These are phyloP conservation scores for Caenorhabditis sp. DNA, from an alignment of 2,888 invertebrate genomes.

Conservation along the genomic window DNA sequence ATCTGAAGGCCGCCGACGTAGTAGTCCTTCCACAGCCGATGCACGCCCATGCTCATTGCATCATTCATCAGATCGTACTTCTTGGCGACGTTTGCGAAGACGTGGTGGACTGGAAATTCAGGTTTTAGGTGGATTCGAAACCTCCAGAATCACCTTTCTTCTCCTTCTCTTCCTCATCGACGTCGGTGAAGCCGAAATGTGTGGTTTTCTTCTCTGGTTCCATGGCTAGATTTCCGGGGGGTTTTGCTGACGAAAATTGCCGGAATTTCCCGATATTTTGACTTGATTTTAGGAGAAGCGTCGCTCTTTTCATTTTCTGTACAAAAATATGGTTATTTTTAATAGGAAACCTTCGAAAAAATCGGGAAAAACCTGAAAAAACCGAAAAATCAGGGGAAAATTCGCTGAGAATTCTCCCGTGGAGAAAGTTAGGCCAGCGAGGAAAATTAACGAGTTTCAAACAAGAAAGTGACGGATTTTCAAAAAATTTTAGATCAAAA, in stretches of 20 bases:
- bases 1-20: slow-evolving; percentile 91
- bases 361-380: not conserved
- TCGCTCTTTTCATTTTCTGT: slow-evolving; percentile 54
- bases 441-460: not conserved
- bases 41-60: slow-evolving; percentile 95
- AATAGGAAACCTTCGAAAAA: not conserved
- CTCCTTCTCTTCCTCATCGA: slow-evolving; percentile 79
- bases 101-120: slow-evolving; percentile 88
- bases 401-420: not conserved
- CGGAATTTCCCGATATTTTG: not conserved
- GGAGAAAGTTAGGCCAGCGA: slow-evolving; percentile 28
- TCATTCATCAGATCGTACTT: slow-evolving; percentile 99
- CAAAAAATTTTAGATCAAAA: not conserved
- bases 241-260: not conserved
- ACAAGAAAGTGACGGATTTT: not conserved
- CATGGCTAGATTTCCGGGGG: slow-evolving; percentile 22
- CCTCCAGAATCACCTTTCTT: slow-evolving; percentile 68
- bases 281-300: slow-evolving; percentile 13
- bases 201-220: slow-evolving; percentile 67
- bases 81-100: slow-evolving; percentile 95
- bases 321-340: not conserved
- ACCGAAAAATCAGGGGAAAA: not conserved
- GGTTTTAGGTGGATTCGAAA: not conserved
- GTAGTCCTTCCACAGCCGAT: slow-evolving; percentile 96
- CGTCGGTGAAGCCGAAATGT: slow-evolving; percentile 81